Evolutionary conservation across 2,113 vertebrate species (phyloP).

Genomic region (Bettongia penicillata): DNA sequence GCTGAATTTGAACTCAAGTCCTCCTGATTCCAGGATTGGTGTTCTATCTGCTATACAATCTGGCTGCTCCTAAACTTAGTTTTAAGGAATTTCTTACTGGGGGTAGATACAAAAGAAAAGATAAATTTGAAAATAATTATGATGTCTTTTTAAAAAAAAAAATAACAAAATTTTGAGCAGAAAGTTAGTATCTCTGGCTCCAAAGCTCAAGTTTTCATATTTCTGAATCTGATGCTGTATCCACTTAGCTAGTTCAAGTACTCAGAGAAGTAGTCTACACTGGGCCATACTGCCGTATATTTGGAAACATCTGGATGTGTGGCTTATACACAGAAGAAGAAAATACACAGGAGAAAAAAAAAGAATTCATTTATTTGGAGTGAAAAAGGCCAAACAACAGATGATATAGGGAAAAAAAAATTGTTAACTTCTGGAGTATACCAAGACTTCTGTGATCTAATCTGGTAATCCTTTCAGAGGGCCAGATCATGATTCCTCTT

Average conservation of each 20-base stretch:
- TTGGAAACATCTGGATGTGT: constrained; percentile 35
- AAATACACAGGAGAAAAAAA: too few relatives aligned
- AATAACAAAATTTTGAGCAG: not conserved
- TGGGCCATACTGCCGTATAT: not conserved
- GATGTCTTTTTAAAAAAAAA: not conserved
- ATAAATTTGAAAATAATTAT: not conserved
- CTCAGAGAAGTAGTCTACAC: not conserved
- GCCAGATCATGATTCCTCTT: not conserved
- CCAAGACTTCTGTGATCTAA: not conserved
- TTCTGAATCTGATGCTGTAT: not conserved
- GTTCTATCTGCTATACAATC: not conserved
- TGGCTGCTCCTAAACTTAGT: not conserved
- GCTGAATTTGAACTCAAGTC: not conserved
- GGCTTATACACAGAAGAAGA: too few relatives aligned
- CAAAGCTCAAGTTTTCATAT: not conserved
- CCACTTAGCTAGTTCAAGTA: not conserved
- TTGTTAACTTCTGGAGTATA: not conserved
- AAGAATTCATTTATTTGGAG: not conserved
- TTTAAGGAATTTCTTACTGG: not conserved
- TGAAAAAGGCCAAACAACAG: not conserved
- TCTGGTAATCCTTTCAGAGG: not conserved
- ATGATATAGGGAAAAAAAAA: not conserved
- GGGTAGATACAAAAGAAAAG: not conserved
- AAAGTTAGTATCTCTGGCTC: constrained; percentile 1
- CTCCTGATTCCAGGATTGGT: not conserved